These are phyloP conservation scores for Tragelaphus eurycerus DNA, from an alignment of 2,797 vertebrate species.

Conservation along the genomic window DNA sequence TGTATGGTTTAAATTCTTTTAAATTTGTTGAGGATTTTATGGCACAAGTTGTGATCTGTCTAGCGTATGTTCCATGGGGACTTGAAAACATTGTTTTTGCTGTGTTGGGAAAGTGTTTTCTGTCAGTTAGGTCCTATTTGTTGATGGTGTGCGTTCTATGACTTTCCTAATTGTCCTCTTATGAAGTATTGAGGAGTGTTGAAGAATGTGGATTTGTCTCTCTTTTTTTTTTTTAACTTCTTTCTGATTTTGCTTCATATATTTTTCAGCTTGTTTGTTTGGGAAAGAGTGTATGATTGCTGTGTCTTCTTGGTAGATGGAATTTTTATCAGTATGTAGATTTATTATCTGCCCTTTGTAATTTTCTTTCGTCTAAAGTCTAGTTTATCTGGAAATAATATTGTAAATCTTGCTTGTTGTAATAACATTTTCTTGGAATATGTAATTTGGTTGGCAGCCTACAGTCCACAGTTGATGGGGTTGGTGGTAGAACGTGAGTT, in stretches of 20 bases:
- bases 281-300: background rate
- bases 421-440: background rate
- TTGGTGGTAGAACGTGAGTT: background rate
- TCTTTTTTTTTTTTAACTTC: background rate
- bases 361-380: background rate
- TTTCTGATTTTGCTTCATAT: background rate
- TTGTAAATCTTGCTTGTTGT: background rate
- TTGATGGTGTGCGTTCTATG: background rate
- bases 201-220: background rate
- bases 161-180: background rate
- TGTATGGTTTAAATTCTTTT: background rate
- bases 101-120: background rate
- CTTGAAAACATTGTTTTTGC: background rate
- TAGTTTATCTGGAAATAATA: background rate
- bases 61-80: background rate
- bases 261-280: background rate
- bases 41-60: background rate
- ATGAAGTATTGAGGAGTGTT: background rate
- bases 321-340: slow-evolving; percentile 11
- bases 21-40: background rate
- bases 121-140: background rate
- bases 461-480: background rate
- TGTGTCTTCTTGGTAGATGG: background rate
- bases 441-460: background rate
- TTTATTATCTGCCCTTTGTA: background rate